A percentile compares a stretch with the other conserved stretches of the same genome.
These are phyloP conservation scores for Stigmatopora nigra DNA, from an alignment of 2,113 vertebrate species.

Conservation along the genomic window DNA sequence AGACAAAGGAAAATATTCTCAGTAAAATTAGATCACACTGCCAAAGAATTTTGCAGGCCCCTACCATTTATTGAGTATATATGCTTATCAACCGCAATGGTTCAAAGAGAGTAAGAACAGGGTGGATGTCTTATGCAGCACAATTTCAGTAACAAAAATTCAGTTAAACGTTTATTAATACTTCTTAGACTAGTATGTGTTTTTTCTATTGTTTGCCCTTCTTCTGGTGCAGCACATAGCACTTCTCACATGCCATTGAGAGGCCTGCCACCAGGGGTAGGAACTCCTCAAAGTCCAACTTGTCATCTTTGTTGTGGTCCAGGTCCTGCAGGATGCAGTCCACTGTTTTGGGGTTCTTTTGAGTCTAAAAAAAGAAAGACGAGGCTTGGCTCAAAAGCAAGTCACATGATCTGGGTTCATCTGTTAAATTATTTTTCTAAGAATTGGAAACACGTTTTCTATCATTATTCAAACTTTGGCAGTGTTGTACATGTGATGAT, in stretches of 20 bases:
- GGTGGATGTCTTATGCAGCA: neutral
- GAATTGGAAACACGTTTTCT: neutral
- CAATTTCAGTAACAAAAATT: neutral
- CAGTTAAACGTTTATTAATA: conserved; percentile 37
- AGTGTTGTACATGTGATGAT: neutral
- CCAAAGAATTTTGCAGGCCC: conserved; percentile 10
- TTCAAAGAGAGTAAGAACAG: conserved; percentile 5
- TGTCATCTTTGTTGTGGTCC: conserved; percentile 79
- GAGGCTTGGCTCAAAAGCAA: neutral
- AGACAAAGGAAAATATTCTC: neutral
- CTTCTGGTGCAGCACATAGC: conserved; percentile 48
- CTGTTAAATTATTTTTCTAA: neutral
- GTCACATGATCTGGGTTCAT: neutral
- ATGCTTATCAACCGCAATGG: conserved; percentile 10
- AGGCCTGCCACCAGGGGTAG: conserved; percentile 79
- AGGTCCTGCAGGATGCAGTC: conserved; percentile 84
- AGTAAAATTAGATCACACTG: neutral
- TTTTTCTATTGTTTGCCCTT: conserved; percentile 49
- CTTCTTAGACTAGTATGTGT: conserved; percentile 7
- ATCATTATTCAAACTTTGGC: neutral
- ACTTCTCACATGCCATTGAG: conserved; percentile 81
- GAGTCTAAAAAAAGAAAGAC: conserved; percentile 62
- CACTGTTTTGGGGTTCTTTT: conserved; percentile 73
- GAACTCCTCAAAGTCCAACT: conserved; percentile 87
- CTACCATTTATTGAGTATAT: conserved; percentile 28